Evolutionary conservation across 2,797 vertebrate species (phyloP).

Genomic region (Silurus aristotelis): DNA sequence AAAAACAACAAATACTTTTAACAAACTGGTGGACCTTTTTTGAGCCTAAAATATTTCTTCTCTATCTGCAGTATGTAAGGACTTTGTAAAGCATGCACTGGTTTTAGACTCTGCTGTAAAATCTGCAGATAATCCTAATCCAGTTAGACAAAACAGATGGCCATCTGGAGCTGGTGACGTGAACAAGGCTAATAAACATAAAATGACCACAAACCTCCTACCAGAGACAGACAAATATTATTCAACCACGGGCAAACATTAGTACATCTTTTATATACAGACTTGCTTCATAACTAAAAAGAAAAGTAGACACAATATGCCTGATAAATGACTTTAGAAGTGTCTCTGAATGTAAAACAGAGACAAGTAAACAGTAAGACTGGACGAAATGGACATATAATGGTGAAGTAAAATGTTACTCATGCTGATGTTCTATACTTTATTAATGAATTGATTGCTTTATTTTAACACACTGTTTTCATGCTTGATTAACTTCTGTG

Average conservation of each 20-base stretch:
- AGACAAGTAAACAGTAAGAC: background rate
- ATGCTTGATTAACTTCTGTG: background rate
- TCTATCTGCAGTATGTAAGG: slow-evolving; percentile 46
- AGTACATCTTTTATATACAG: slow-evolving; percentile 40
- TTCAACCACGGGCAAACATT: slow-evolving; percentile 54
- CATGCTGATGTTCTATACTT: background rate
- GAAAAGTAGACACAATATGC: slow-evolving; percentile 17
- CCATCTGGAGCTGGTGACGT: slow-evolving; percentile 73
- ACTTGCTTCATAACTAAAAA: background rate
- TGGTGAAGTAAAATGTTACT: background rate
- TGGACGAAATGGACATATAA: background rate
- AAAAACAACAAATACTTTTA: background rate
- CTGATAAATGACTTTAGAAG: slow-evolving; percentile 22
- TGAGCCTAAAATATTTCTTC: background rate
- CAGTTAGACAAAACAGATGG: slow-evolving; percentile 75
- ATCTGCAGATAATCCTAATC: slow-evolving; percentile 76
- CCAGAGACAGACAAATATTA: slow-evolving; percentile 39
- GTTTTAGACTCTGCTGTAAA: slow-evolving; percentile 62
- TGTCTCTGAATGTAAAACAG: background rate
- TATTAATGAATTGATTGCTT: background rate
- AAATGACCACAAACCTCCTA: slow-evolving; percentile 28
- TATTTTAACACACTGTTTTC: background rate
- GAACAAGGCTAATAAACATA: slow-evolving; percentile 50
- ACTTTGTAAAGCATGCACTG: slow-evolving; percentile 31
- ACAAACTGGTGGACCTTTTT: background rate